Base-by-base conservation (phyloP, 2,888 invertebrate genomes). In the Euclidia mi region DNA sequence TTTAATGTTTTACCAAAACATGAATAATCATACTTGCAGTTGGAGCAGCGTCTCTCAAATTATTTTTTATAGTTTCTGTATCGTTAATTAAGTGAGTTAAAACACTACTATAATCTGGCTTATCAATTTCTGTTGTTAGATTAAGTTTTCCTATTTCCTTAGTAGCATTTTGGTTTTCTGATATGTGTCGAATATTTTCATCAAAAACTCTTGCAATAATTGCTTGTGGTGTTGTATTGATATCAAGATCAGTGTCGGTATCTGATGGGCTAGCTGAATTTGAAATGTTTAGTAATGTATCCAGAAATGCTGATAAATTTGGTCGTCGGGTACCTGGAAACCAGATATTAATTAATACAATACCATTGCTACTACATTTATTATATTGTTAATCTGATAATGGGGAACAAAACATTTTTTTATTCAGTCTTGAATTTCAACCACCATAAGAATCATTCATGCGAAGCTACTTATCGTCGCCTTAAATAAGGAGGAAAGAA, bases 251-350 rank as follows among this genome's bases (percentile, higher is more conserved):
- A 3, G 3, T 11, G 4, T 10, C 0, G 10, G 12, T 34, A 6
- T 34, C 34, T 2, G 14, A 14, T 14, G 4, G 7, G 6, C 14
- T 7, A 7, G 14, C 0, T 34, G 14, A 2, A 14, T 6, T 14
- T 14, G 34, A 3, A 14, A 14, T 7, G 14, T 6, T 14, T 2
- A 9, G 6, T 9, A 34, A 14, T 14, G 14, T 37, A 4, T 18
- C 37, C 10, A 37, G 0, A 11, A 37, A 18, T n/a, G n/a, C 4
- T 18, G 37, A 37, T 18, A 37, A 37, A 2, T 7, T 59, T 40
- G 45, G 31, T 1, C 11, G 37, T 25, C 3, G 20, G 17, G 12
- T 3, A 3, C n/a, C 67, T 66, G 50, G 55, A 66, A 66, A 25
- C 0, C 4, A 25, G 2, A 25, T 25, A 25, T 4, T 7, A 1